These are phyloP conservation scores for Melinopterus prodromus DNA, from an alignment of 2,888 invertebrate species.

Conservation along the genomic window DNA sequence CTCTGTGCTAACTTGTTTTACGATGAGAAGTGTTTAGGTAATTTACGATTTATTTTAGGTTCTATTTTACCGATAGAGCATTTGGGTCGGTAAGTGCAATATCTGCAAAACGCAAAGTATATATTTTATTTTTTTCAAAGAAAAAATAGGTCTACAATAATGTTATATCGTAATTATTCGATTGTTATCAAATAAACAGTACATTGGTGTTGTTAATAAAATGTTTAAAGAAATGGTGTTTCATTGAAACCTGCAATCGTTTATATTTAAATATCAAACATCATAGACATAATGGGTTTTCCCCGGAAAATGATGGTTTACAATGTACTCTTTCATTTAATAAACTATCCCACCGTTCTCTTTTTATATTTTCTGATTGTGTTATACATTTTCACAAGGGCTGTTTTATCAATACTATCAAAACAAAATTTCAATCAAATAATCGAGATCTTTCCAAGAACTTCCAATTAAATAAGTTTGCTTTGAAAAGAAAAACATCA, in stretches of 20 bases:
- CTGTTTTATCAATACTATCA: too few species aligned
- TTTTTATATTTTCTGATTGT: too few species aligned
- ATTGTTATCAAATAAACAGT: slow-evolving; percentile 30
- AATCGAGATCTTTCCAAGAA: too few species aligned
- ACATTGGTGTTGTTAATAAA: slow-evolving; percentile 37
- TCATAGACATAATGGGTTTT: neutral
- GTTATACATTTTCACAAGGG: too few species aligned
- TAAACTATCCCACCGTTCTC: too few species aligned
- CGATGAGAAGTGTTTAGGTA: neutral
- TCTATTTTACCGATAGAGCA: slow-evolving; percentile 4
- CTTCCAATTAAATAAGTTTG: too few species aligned
- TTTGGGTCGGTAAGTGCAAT: slow-evolving; percentile 45
- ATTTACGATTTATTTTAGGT: slow-evolving; percentile 27
- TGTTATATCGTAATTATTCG: slow-evolving; percentile 17
- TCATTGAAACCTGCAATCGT: neutral
- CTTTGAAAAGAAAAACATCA: too few species aligned
- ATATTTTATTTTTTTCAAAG: slow-evolving; percentile 9
- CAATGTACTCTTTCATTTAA: neutral
- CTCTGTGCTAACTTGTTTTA: neutral
- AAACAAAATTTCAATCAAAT: too few species aligned
- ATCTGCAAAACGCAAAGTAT: slow-evolving; percentile 32
- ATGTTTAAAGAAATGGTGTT: neutral
- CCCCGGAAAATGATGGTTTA: neutral
- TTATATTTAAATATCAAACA: slow-evolving; percentile 18
- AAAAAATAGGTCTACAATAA: slow-evolving; percentile 26